These are phyloP conservation scores for Aphaenogaster rudis DNA, from an alignment of 1,140 invertebrate genomes.

Conservation along the genomic window DNA sequence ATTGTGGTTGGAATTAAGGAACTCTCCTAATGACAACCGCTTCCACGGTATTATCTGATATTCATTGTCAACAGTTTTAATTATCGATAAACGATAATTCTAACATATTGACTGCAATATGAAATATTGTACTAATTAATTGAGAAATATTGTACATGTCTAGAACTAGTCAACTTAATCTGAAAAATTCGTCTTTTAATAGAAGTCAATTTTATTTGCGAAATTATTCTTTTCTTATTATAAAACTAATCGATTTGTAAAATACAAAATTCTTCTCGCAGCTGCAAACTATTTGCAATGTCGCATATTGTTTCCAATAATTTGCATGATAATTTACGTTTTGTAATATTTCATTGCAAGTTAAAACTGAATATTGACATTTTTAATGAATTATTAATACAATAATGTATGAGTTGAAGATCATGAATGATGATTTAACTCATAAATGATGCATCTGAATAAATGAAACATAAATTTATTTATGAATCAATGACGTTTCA, in stretches of 20 bases:
- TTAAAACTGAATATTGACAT: neutral
- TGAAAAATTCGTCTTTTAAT: neutral
- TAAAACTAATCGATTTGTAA: neutral
- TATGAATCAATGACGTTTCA: conserved; percentile 15
- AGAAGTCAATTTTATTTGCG: neutral
- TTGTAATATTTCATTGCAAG: neutral
- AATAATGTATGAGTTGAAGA: conserved; percentile 22
- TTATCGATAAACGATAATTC: conserved; percentile 3
- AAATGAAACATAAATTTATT: conserved; percentile 26
- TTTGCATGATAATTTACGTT: neutral
- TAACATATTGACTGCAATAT: neutral
- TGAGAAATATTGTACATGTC: neutral
- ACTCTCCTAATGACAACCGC: conserved; percentile 52
- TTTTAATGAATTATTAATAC: conserved; percentile 32
- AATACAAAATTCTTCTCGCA: neutral
- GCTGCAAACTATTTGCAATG: neutral
- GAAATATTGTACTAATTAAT: neutral
- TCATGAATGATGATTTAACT: conserved; percentile 20
- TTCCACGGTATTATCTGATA: neutral
- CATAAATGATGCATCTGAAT: neutral
- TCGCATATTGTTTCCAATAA: conserved; percentile 2
- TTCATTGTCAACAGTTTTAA: conserved; percentile 9
- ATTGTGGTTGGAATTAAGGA: conserved; percentile 51
- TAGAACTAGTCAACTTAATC: neutral
- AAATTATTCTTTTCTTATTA: too few species aligned